These are phyloP conservation scores for Tortrix viridana DNA, from an alignment of 2,888 invertebrate genomes.

Conservation along the genomic window DNA sequence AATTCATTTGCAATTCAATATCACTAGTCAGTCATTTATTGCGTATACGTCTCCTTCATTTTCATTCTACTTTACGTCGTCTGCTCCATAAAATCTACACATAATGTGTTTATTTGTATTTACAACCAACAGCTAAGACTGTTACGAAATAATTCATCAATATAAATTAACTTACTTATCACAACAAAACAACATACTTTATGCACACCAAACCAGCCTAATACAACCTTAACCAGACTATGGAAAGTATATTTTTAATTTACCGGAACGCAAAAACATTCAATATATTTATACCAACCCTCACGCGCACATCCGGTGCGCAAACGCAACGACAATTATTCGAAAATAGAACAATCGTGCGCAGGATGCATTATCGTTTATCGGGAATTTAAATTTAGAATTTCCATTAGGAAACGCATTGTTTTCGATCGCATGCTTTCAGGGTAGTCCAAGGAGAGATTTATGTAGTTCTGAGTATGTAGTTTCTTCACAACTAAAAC, in stretches of 20 bases:
- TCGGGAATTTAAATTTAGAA: conserved; percentile 39
- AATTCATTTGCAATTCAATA: no score
- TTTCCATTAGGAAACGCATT: conserved; percentile 35
- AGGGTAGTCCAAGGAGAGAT: conserved; percentile 23
- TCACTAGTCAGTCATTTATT: no score
- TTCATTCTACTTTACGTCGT: no score
- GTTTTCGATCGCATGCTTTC: conserved; percentile 22
- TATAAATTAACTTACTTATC: conserved; percentile 6
- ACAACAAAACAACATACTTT: not conserved
- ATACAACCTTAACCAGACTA: not conserved
- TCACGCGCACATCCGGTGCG: conserved; percentile 21
- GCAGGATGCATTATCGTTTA: conserved; percentile 41
- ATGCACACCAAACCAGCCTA: not conserved
- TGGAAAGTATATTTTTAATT: not conserved
- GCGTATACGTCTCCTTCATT: no score
- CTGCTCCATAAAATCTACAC: no score
- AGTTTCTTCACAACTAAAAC: no score
- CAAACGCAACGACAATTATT: conserved; percentile 38
- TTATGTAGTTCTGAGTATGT: conserved; percentile 3
- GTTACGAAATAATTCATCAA: conserved; percentile 23
- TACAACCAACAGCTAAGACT: not conserved
- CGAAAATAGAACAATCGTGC: conserved; percentile 37
- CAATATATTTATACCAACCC: conserved; percentile 17
- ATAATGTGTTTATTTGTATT: conserved; percentile 1
- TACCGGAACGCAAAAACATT: not conserved